Base-by-base conservation (phyloP, 2,888 invertebrate species). In the Hermodice carunculata region DNA sequence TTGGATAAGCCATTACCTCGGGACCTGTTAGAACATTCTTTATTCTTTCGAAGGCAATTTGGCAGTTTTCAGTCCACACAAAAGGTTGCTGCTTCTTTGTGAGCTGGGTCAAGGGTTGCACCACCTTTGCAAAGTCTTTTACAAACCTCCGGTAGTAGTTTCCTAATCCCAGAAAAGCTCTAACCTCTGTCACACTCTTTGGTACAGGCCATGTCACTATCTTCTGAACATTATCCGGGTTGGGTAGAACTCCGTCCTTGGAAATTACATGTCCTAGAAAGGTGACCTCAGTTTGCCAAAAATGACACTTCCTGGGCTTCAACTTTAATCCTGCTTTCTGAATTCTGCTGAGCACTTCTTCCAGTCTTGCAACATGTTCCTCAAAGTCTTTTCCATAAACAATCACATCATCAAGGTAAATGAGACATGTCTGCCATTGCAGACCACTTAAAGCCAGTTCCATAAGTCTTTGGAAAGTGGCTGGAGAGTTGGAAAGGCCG, bases 51-150 rank as follows among this genome's bases (percentile, higher is more conserved):
- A 70, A 52, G 49, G 63, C 44, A 6, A 49, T 17, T 34, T 68
- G 53, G n/a, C 58, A 51, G 11, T n/a, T 19, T 14, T 22, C 42
- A 28, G 37, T 24, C 42, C 40, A 56, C 3, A 5, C 17, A 42
- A 42, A 56, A 6, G 64, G 56, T 14, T 32, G 22, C 49, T 64
- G 49, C 42, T 72, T 59, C 87, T 96, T 96, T n/a, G 83, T 74
- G 14, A 69, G 60, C 31, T 73, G 40, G 28, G 56, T 49, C 24
- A 76, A 37, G 0, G 71, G 71, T 14, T 42, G n/a, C 0, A 70
- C 70, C 8, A 66, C 42, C 2, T 40, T 34, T 6, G 73, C 32
- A 56, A 72, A 69, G 11, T 64, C 48, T 14, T 49, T 34, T 8
- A 76, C 61, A 34, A 71, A 76, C 32, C 65, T 62, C 2, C 71